A percentile compares a stretch with the other conserved stretches of the same genome.
Evolutionary conservation across 2,113 vertebrate species (phyloP).

Genomic region (Alosa alosa): DNA sequence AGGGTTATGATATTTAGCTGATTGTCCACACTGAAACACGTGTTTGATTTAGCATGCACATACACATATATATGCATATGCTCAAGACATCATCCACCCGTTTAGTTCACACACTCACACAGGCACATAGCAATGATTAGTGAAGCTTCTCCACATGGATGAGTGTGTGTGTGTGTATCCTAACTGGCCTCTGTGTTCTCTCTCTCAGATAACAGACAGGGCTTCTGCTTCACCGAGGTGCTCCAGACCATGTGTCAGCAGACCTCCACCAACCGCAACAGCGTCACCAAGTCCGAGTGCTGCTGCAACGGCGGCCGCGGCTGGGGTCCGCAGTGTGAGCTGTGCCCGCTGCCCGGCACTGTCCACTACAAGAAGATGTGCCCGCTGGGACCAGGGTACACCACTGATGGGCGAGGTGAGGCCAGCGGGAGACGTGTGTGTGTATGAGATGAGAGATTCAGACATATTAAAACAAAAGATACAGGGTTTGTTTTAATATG

Average conservation of each 20-base stretch:
- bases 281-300: conserved; percentile 87
- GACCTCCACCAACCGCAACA: conserved; percentile 80
- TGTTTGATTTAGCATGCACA: too few species aligned
- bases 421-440: neutral
- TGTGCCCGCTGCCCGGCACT: conserved; percentile 88
- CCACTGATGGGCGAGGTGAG: conserved; percentile 85
- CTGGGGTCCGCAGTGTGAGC: conserved; percentile 89
- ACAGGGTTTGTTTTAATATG: neutral
- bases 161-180: neutral
- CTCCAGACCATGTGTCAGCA: conserved; percentile 89
- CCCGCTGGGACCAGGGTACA: conserved; percentile 87
- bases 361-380: conserved; percentile 90
- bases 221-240: conserved; percentile 87
- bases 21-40: too few species aligned
- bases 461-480: too few species aligned
- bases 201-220: conserved; percentile 81
- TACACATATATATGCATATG: too few species aligned
- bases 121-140: too few species aligned
- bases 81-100: too few species aligned
- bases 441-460: too few species aligned
- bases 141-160: neutral
- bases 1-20: too few species aligned
- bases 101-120: too few species aligned
- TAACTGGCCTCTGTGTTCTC: neutral
- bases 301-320: conserved; percentile 86